These are phyloP conservation scores for Drosophila ambigua DNA, from an alignment of 1,140 invertebrate genomes.

Conservation along the genomic window DNA sequence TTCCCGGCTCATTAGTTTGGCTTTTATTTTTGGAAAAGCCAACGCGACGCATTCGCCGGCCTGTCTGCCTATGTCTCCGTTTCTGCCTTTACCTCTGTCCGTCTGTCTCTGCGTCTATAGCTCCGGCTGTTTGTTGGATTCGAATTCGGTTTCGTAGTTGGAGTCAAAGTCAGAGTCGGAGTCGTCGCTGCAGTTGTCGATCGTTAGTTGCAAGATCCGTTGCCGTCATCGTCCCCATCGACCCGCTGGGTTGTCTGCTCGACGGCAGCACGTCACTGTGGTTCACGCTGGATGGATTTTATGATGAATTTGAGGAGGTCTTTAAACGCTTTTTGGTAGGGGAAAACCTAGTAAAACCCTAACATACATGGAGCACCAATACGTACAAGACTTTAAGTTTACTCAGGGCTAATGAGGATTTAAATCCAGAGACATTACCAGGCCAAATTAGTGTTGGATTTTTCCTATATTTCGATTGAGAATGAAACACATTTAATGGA, in stretches of 20 bases:
- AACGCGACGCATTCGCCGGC: slow-evolving; percentile 77
- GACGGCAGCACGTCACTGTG: slow-evolving; percentile 46
- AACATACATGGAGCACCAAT: too few relatives aligned
- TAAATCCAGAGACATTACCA: too few relatives aligned
- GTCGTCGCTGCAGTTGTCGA: slow-evolving; percentile 73
- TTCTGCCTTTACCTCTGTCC: slow-evolving; percentile 16
- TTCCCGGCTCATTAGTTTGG: slow-evolving; percentile 81
- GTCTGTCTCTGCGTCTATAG: neutral
- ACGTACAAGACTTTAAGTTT: too few relatives aligned
- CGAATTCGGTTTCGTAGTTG: slow-evolving; percentile 13
- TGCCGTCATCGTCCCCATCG: slow-evolving; percentile 23
- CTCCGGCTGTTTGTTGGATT: too few relatives aligned
- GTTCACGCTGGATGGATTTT: neutral
- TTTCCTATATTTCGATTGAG: too few relatives aligned
- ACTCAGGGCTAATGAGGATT: too few relatives aligned
- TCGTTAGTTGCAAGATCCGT: slow-evolving; percentile 74
- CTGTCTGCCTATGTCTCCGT: slow-evolving; percentile 56
- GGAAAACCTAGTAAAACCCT: neutral
- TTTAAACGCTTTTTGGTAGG: slow-evolving; percentile 10
- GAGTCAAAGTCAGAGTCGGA: slow-evolving; percentile 38
- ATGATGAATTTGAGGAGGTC: neutral
- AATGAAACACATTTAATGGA: too few relatives aligned
- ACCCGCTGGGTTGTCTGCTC: slow-evolving; percentile 31
- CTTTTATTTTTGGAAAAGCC: slow-evolving; percentile 82
- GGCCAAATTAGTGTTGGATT: too few relatives aligned